These are phyloP conservation scores for Ploceus nigricollis DNA, from an alignment of 2,113 vertebrate species.

Conservation along the genomic window DNA sequence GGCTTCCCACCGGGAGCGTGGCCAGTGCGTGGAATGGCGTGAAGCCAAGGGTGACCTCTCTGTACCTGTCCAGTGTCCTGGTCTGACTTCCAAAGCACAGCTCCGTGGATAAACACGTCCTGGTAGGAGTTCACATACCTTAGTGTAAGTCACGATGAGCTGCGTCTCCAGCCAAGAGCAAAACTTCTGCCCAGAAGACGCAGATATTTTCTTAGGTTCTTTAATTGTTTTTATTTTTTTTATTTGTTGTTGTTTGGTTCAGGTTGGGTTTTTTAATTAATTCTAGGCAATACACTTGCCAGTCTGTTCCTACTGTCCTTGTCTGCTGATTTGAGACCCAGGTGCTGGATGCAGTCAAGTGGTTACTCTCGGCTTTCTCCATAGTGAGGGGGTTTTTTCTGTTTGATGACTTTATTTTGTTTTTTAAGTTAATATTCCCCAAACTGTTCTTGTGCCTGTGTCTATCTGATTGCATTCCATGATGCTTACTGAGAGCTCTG, in stretches of 20 bases:
- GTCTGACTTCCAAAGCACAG: conserved; percentile 34
- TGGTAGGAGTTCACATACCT: neutral
- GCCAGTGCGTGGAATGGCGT: neutral
- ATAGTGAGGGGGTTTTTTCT: conserved; percentile 27
- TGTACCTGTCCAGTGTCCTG: neutral
- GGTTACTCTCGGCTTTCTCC: conserved; percentile 55
- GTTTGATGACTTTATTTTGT: neutral
- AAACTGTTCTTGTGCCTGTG: conserved; percentile 57
- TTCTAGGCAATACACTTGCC: conserved; percentile 25
- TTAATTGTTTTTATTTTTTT: neutral
- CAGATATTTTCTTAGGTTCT: neutral
- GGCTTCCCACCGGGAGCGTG: neutral
- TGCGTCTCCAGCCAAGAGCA: conserved; percentile 36
- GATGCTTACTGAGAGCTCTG: conserved; percentile 64
- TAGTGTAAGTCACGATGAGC: neutral
- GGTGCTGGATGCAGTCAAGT: conserved; percentile 64
- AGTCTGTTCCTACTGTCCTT: conserved; percentile 20
- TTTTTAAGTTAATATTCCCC: conserved; percentile 35
- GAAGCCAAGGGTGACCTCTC: neutral
- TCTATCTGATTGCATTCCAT: conserved; percentile 61
- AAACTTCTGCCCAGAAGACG: neutral
- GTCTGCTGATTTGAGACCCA: conserved; percentile 61
- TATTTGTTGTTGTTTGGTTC: neutral
- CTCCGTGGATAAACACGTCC: neutral
- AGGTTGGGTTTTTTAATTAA: neutral